A percentile compares a stretch with the other conserved stretches of the same genome.
Conservation (phyloP, 2,797 vertebrate genomes). For the Parauchenoglanis ngamensis region DNA sequence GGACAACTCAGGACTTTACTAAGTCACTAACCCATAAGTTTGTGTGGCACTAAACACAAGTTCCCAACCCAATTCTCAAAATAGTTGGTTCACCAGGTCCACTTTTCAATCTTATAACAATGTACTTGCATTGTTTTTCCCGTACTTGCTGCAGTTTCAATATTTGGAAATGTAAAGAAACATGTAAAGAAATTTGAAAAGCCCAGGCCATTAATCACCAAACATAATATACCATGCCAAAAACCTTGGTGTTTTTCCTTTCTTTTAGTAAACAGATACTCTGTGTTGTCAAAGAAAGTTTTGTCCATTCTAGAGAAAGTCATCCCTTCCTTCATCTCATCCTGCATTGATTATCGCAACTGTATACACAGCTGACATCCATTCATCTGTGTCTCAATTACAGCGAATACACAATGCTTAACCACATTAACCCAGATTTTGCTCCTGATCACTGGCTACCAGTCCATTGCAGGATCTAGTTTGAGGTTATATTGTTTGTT, state of each 20-base stretch:
- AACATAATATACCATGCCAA: not conserved
- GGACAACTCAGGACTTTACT: not conserved
- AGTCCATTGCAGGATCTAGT: not conserved
- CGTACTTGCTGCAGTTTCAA: not conserved
- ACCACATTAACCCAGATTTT: not conserved
- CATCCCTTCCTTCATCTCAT: slow-evolving; percentile 9
- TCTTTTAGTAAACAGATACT: not conserved
- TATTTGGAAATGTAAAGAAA: not conserved
- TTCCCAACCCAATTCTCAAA: not conserved
- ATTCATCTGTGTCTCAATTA: not conserved
- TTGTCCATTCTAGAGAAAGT: not conserved
- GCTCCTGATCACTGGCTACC: not conserved
- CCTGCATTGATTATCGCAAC: slow-evolving; percentile 3
- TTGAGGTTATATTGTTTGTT: slow-evolving; percentile 1
- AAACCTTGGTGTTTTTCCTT: not conserved
- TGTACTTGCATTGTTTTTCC: not conserved
- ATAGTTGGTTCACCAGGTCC: not conserved
- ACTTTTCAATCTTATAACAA: too few species aligned
- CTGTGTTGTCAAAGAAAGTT: not conserved
- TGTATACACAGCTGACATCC: not conserved
- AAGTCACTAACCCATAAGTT: not conserved
- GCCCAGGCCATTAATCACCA: not conserved
- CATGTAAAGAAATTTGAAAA: not conserved
- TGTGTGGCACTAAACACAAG: too few species aligned
- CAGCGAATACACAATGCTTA: not conserved